These are phyloP conservation scores for Phylloscopus whistleri DNA, from an alignment of 2,113 vertebrate genomes.

Conservation along the genomic window DNA sequence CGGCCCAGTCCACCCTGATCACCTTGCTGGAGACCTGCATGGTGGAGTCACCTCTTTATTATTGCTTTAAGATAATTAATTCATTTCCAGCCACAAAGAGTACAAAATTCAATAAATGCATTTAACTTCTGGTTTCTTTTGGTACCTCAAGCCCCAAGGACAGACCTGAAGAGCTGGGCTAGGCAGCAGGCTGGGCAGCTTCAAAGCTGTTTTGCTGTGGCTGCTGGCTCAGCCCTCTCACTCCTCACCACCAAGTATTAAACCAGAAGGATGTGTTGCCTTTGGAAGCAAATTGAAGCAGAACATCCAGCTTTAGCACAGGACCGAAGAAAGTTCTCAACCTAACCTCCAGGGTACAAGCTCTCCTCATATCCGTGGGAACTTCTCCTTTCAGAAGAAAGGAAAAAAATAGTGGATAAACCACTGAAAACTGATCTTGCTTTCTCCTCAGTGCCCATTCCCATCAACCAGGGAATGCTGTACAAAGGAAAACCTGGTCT, in stretches of 20 bases:
- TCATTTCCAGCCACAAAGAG: neutral
- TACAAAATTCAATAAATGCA: neutral
- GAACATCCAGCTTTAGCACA: neutral
- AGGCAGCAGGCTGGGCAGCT: neutral
- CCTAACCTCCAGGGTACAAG: neutral
- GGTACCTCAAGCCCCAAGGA: neutral
- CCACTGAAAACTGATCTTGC: neutral
- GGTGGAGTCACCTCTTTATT: neutral
- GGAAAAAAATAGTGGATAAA: neutral
- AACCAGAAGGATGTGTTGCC: neutral
- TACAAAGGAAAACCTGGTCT: neutral
- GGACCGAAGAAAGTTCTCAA: neutral
- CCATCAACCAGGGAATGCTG: neutral
- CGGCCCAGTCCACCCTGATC: neutral
- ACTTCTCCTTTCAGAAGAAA: neutral
- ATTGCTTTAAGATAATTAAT: neutral
- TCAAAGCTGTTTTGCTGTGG: neutral
- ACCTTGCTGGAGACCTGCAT: neutral
- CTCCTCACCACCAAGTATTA: neutral
- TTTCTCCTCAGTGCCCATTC: neutral
- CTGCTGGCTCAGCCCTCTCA: neutral
- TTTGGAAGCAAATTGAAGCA: neutral
- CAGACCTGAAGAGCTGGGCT: neutral
- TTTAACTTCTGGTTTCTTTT: neutral
- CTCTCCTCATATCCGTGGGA: rapidly evolving